phyloP scores from a whole-genome alignment of 2,888 invertebrate species.

The Perdita meconis region DNA sequence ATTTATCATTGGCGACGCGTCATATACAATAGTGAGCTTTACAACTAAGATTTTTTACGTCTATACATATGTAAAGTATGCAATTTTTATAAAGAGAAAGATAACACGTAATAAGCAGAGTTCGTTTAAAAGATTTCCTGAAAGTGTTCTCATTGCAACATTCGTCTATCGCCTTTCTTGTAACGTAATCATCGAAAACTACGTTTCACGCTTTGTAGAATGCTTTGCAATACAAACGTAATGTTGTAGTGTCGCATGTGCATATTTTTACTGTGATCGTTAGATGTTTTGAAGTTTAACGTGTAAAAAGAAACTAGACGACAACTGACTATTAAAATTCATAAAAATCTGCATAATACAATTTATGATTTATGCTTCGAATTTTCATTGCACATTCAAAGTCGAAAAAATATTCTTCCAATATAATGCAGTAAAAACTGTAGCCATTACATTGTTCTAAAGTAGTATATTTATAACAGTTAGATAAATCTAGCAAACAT shows the following conservation, averaged over 20 bases:
- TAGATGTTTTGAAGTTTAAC: slow-evolving; percentile 14
- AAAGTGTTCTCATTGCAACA: slow-evolving; percentile 12
- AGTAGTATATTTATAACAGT: slow-evolving; percentile 5
- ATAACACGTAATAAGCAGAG: slow-evolving; percentile 31
- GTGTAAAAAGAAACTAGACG: slow-evolving; percentile 22
- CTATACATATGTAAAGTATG: slow-evolving; percentile 24
- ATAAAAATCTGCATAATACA: slow-evolving; percentile 22
- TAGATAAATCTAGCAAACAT: slow-evolving; percentile 4
- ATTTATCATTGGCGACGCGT: slow-evolving; percentile 40
- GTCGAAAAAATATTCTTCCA: background rate
- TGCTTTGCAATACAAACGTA: slow-evolving; percentile 1
- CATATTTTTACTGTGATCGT: slow-evolving; percentile 13
- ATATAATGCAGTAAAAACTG: no score
- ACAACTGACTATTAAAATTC: slow-evolving; percentile 27
- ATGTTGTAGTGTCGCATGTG: slow-evolving; percentile 12
- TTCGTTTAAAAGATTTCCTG: slow-evolving; percentile 18
- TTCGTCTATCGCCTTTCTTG: no score
- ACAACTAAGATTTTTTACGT: slow-evolving; percentile 47
- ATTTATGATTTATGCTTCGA: slow-evolving; percentile 17
- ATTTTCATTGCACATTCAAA: background rate
- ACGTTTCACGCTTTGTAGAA: slow-evolving; percentile 11
- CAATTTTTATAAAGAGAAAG: slow-evolving; percentile 39
- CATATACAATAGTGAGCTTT: slow-evolving; percentile 39
- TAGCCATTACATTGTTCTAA: slow-evolving; percentile 9
- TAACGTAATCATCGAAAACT: no score